Conservation (phyloP, 1,140 invertebrate species). For the Druon quercuslanigerum region DNA sequence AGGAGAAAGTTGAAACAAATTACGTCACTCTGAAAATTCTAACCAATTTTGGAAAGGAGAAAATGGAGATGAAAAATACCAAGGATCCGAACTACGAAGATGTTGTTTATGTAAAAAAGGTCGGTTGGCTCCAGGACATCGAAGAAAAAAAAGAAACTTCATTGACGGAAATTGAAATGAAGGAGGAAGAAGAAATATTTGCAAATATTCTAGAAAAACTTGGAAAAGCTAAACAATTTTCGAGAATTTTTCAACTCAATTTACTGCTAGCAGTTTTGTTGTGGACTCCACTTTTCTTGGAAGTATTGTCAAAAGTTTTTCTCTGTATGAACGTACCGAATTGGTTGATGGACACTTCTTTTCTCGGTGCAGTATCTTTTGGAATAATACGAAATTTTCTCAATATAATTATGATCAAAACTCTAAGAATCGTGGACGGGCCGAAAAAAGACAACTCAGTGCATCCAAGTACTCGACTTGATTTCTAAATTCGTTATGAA, state of each 20-base stretch:
- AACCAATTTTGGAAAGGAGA: background rate
- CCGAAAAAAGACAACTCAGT: conserved; percentile 52
- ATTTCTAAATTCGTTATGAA: background rate
- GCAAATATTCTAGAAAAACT: conserved; percentile 18
- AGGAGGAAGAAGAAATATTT: conserved; percentile 8
- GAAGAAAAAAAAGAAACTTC: background rate
- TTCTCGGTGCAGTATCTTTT: conserved; percentile 45
- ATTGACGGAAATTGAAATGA: background rate
- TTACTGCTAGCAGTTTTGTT: conserved; percentile 49
- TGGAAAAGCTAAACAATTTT: conserved; percentile 35
- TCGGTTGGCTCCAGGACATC: background rate
- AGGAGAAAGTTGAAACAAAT: conserved; percentile 35
- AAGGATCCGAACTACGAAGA: background rate
- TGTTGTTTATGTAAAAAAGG: background rate
- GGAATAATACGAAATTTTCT: conserved; percentile 54
- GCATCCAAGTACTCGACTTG: conserved; percentile 46
- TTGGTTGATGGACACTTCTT: conserved; percentile 54
- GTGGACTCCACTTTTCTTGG: conserved; percentile 60
- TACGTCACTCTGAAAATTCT: conserved; percentile 10
- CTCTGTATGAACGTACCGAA: conserved; percentile 41
- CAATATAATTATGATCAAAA: conserved; percentile 56
- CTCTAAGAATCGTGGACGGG: conserved; percentile 37
- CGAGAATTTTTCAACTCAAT: conserved; percentile 41
- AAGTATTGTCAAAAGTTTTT: conserved; percentile 53
- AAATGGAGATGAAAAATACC: background rate